These are phyloP conservation scores for Oncorhynchus clarkii DNA, from an alignment of 2,113 vertebrate genomes.

Conservation along the genomic window DNA sequence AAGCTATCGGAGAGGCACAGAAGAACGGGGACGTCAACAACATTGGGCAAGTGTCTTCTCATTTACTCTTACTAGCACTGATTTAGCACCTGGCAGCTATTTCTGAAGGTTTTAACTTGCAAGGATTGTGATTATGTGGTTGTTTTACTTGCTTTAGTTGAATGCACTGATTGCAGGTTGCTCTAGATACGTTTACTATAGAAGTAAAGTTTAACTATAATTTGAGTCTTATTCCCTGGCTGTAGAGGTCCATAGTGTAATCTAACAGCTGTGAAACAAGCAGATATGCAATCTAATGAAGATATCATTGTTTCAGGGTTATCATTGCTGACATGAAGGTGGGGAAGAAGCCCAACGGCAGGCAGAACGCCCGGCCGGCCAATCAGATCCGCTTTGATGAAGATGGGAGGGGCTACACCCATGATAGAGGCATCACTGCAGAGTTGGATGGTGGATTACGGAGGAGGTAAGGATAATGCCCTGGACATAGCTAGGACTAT, in stretches of 20 bases:
- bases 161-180: not conserved
- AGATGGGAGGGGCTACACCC: slow-evolving; percentile 64
- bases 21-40: slow-evolving; percentile 55
- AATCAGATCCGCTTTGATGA: slow-evolving; percentile 79
- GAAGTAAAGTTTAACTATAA: not conserved
- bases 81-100: not conserved
- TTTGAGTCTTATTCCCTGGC: not conserved
- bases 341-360: slow-evolving; percentile 49
- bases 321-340: slow-evolving; percentile 87
- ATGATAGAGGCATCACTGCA: slow-evolving; percentile 20
- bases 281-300: not conserved
- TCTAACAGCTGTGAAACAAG: not conserved
- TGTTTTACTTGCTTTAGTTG: not conserved
- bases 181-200: no score
- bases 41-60: slow-evolving; percentile 72
- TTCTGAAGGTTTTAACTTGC: no score
- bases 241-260: not conserved
- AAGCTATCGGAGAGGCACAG: slow-evolving; percentile 72
- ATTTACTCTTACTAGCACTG: not conserved
- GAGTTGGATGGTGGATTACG: slow-evolving; percentile 38
- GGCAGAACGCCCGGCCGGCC: slow-evolving; percentile 22
- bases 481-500: not conserved
- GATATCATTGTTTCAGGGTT: slow-evolving; percentile 66
- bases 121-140: not conserved
- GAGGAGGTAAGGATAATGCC: slow-evolving; percentile 65